These are phyloP conservation scores for Piaya cayana DNA, from an alignment of 2,113 vertebrate genomes.

Conservation along the genomic window DNA sequence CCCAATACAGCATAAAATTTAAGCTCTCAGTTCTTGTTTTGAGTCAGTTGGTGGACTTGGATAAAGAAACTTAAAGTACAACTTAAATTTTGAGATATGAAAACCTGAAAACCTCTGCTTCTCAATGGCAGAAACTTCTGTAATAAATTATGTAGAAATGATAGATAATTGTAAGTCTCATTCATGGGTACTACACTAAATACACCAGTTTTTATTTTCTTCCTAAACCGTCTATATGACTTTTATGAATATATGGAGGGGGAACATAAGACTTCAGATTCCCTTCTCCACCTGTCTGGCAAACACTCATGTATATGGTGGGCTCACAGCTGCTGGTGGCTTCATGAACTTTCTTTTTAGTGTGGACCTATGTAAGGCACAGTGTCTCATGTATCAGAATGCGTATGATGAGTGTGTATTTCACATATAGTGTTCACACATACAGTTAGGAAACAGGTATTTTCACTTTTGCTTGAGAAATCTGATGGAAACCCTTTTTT, in stretches of 20 bases:
- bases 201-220: not conserved
- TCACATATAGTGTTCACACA: not conserved
- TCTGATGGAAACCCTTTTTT: not conserved
- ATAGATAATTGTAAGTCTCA: not conserved
- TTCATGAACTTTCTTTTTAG: not conserved
- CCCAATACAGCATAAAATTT: conserved; percentile 5
- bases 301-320: not conserved
- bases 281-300: not conserved
- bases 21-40: not conserved
- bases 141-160: not conserved
- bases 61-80: not conserved
- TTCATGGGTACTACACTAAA: not conserved
- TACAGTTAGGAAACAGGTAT: not conserved
- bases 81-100: not conserved
- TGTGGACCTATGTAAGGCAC: not conserved
- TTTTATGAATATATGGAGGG: not conserved
- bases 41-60: not conserved
- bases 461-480: not conserved
- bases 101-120: not conserved
- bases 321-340: not conserved
- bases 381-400: not conserved
- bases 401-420: not conserved
- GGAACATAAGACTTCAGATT: not conserved
- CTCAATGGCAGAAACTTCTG: not conserved
- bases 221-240: not conserved